Percentiles rank a stretch among this genome's conserved stretches.
phyloP scores from a whole-genome alignment of 2,888 invertebrate genomes.

The Acanthosepion pharaonis region DNA sequence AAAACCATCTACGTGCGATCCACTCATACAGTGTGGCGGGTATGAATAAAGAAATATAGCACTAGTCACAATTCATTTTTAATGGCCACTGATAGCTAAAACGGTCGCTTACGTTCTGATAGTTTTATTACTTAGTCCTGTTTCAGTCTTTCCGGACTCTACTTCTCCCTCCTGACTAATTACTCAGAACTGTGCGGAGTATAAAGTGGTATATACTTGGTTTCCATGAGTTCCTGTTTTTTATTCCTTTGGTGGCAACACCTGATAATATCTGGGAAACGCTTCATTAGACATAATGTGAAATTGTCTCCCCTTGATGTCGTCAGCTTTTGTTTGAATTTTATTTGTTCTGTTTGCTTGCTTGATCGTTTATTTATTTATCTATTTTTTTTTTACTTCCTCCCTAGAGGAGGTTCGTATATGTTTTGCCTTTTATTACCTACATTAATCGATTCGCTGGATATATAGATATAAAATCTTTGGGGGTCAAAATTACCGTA shows the following conservation, averaged over 20 bases:
- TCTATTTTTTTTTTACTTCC: not conserved
- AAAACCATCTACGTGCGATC: not conserved
- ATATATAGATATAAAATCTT: not conserved
- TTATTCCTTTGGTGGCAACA: not conserved
- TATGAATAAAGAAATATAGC: not conserved
- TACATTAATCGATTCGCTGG: not conserved
- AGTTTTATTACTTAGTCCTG: not conserved
- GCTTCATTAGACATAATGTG: not conserved
- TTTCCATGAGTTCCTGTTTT: not conserved
- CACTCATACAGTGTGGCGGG: too few relatives aligned
- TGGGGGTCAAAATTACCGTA: not conserved
- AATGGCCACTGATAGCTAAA: not conserved
- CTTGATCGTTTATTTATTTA: not conserved
- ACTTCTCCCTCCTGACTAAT: not conserved
- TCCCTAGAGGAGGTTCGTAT: not conserved
- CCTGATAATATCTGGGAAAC: not conserved
- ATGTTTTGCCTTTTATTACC: not conserved
- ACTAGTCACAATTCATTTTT: not conserved
- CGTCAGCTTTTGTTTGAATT: not conserved
- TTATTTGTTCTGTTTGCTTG: not conserved
- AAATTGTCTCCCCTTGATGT: not conserved
- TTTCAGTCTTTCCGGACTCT: not conserved
- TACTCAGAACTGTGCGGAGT: not conserved
- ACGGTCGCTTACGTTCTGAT: not conserved
- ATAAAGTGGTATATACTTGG: not conserved